Evolutionary conservation across 2,888 invertebrate species (phyloP).

Genomic region (Nowickia ferox): DNA sequence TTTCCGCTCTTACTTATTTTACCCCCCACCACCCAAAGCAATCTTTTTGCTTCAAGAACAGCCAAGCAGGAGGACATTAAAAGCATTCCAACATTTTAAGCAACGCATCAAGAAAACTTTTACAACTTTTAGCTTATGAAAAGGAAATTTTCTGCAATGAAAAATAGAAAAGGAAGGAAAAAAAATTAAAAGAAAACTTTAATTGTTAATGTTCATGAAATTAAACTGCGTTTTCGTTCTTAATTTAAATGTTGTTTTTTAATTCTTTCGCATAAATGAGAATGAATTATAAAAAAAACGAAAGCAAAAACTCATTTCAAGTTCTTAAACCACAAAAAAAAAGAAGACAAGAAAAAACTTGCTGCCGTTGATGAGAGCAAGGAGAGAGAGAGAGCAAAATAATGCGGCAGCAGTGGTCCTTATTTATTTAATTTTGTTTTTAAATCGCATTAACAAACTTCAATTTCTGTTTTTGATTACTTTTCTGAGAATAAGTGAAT

Average conservation of each 20-base stretch:
- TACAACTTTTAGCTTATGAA: conserved; percentile 13
- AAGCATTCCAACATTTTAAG: conserved; percentile 17
- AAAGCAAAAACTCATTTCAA: conserved; percentile 62
- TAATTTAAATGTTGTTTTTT: conserved; percentile 62
- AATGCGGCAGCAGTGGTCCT: conserved; percentile 44
- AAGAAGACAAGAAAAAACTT: background rate
- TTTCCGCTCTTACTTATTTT: background rate
- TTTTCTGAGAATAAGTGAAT: conserved; percentile 28
- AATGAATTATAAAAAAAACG: conserved; percentile 19
- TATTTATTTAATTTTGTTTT: conserved; percentile 46
- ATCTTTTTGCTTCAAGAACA: conserved; percentile 1
- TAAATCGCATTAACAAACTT: conserved; percentile 66
- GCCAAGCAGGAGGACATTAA: background rate
- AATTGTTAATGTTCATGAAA: conserved; percentile 71
- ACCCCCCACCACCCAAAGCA: background rate
- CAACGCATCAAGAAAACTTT: conserved; percentile 31
- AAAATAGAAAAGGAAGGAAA: conserved; percentile 33
- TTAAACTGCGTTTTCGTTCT: conserved; percentile 69
- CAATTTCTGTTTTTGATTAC: conserved; percentile 71
- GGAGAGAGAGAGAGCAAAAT: conserved; percentile 11
- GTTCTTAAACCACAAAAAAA: conserved; percentile 49
- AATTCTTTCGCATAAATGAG: conserved; percentile 38
- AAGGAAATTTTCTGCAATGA: conserved; percentile 38
- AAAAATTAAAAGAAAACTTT: conserved; percentile 67
- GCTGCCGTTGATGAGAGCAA: conserved; percentile 8